Percentiles rank a stretch among this genome's conserved stretches.
phyloP scores from a whole-genome alignment of 2,888 invertebrate species.

The Hemicrepidius hirtus region DNA sequence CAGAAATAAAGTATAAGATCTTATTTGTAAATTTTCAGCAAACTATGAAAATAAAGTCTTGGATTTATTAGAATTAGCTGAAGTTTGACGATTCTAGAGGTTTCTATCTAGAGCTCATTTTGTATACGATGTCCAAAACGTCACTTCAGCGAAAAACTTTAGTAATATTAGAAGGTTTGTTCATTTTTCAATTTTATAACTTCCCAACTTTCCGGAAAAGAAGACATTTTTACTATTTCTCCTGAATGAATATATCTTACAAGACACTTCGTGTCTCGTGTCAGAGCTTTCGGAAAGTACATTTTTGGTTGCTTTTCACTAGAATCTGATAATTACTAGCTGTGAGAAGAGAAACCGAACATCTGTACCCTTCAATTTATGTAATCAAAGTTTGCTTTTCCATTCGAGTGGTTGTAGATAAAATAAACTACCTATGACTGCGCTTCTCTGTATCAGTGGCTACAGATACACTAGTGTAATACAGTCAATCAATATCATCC shows the following conservation, averaged over 20 bases:
- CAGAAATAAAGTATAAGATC: not conserved
- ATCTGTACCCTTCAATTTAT: not conserved
- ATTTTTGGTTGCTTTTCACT: too few species aligned
- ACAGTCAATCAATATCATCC: constrained; percentile 50
- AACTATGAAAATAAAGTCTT: constrained; percentile 8
- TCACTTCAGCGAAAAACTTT: constrained; percentile 28
- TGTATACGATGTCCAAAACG: constrained; percentile 14
- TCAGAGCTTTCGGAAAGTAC: too few species aligned
- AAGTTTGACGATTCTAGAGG: constrained; percentile 31
- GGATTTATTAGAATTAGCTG: constrained; percentile 27
- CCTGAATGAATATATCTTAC: too few species aligned
- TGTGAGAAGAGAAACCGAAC: not conserved
- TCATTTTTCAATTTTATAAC: constrained; percentile 28
- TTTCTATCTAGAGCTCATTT: constrained; percentile 15
- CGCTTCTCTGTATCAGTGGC: constrained; percentile 28
- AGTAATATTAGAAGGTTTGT: constrained; percentile 20
- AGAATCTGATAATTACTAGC: not conserved
- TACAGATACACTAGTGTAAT: constrained; percentile 43
- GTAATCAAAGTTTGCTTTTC: not conserved
- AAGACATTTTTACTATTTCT: not conserved
- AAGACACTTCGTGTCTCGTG: too few species aligned
- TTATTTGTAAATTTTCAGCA: constrained; percentile 12
- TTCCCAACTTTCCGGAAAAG: not conserved
- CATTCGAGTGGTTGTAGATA: constrained; percentile 8
- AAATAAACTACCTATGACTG: constrained; percentile 24